Percentiles rank a stretch among this genome's conserved stretches.
Evolutionary conservation across 2,113 vertebrate genomes (phyloP).

Genomic region (Chaetodon auriga): DNA sequence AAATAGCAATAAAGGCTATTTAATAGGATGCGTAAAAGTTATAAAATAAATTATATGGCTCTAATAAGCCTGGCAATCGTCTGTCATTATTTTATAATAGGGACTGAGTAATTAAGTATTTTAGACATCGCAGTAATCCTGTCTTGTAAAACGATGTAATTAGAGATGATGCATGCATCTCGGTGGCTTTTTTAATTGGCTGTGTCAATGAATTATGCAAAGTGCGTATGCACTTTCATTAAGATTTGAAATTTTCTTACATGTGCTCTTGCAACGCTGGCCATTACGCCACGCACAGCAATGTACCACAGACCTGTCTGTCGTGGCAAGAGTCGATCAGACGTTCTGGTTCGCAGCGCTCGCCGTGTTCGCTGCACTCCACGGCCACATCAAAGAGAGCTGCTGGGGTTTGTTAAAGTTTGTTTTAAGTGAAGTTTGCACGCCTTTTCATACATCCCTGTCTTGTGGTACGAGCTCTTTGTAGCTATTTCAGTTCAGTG

Average conservation of each 20-base stretch:
- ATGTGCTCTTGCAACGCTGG: slow-evolving; percentile 34
- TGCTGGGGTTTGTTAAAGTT: slow-evolving; percentile 25
- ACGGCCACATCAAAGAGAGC: slow-evolving; percentile 47
- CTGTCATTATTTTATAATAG: slow-evolving; percentile 69
- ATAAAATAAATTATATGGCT: slow-evolving; percentile 64
- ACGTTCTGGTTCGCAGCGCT: slow-evolving; percentile 1
- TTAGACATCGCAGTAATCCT: slow-evolving; percentile 65
- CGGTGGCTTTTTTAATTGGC: slow-evolving; percentile 63
- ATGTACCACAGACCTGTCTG: not conserved
- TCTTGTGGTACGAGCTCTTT: slow-evolving; percentile 55
- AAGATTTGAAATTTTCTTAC: slow-evolving; percentile 46
- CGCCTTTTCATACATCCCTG: slow-evolving; percentile 31
- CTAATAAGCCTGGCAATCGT: slow-evolving; percentile 65
- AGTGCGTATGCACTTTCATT: slow-evolving; percentile 55
- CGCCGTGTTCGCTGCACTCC: slow-evolving; percentile 12
- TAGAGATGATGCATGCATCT: slow-evolving; percentile 73
- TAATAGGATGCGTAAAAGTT: slow-evolving; percentile 62
- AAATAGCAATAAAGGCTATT: slow-evolving; percentile 67
- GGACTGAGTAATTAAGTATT: slow-evolving; percentile 72
- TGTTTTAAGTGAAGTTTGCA: slow-evolving; percentile 49
- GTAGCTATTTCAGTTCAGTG: slow-evolving; percentile 51
- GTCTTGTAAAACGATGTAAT: slow-evolving; percentile 75
- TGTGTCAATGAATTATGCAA: slow-evolving; percentile 62
- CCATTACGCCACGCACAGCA: not conserved
- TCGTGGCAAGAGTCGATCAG: slow-evolving; percentile 10